Base-by-base conservation (phyloP, 2,888 invertebrate genomes). In the Crioceris asparagi region DNA sequence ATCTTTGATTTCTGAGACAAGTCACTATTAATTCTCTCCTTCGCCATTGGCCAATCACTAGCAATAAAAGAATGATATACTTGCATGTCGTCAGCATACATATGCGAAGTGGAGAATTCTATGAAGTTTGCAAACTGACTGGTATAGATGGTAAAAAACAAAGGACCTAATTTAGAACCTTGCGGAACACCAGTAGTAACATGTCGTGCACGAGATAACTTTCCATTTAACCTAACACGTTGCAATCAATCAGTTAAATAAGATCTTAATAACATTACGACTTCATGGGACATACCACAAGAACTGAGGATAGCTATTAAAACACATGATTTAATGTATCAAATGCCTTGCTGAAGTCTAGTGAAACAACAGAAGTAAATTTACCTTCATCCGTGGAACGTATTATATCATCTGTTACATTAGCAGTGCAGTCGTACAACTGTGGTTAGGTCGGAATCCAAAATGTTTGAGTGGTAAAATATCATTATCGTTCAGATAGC, bases 41-140 rank as follows among this genome's bases (percentile, higher is more conserved):
- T 21, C 2, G 32, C 32, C 3, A 3, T 17, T 21, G 3, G 15
- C 32, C 32, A 23, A 32, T 18, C 25, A 5, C 12, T 14, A 10
- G 32, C 10, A 18, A 14, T 15, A 32, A 38, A 38, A 18, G 31
- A 32, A 19, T 37, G 32, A 17, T 37, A 32, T 5, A 37, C 17
- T 26, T 32, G 38, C 16, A 26, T 38, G 27, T 38, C 32, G 29
- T 38, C 38, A 27, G 38, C 38, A 17, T 36, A 36, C 32, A 36
- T 32, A 17, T 27, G 27, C 19, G 27, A 27, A 25, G 23, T 25
- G 18, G 27, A 27, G 19, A 32, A 17, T 10, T 23, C 18, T 18
- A 32, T 18, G 17, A 37, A 37, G 7, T 37, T 37, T 32, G 17
- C 37, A 18, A 32, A 37, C 15, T 37, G 26, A 17, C 27, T 37